These are phyloP conservation scores for Premnoplex brunnescens DNA, from an alignment of 2,797 vertebrate species.

Conservation along the genomic window DNA sequence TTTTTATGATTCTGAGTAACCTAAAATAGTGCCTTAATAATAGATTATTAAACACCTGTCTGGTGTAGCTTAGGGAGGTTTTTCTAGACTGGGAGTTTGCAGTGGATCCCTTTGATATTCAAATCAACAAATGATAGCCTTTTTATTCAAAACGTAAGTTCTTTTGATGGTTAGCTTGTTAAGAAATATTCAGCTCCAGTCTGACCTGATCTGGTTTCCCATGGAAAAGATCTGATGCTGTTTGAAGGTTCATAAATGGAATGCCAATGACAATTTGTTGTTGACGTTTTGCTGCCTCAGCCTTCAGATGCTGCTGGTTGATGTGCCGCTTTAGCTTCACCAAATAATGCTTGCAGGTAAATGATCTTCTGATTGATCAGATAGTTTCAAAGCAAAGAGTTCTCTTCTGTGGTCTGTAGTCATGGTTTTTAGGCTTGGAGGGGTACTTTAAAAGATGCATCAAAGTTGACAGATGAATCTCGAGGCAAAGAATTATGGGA, in stretches of 20 bases:
- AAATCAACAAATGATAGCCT: constrained; percentile 93
- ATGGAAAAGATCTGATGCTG: constrained; percentile 88
- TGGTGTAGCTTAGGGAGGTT: constrained; percentile 90
- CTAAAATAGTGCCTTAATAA: constrained; percentile 97
- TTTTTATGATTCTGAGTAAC: constrained; percentile 91
- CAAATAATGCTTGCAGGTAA: constrained; percentile 90
- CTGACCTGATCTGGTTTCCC: constrained; percentile 87
- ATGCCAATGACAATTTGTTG: constrained; percentile 97
- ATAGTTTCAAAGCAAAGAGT: constrained; percentile 83
- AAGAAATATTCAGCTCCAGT: constrained; percentile 86
- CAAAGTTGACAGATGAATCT: constrained; percentile 92
- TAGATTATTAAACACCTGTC: constrained; percentile 99
- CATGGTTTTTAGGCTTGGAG: constrained; percentile 83
- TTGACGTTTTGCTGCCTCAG: constrained; percentile 83
- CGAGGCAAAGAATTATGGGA: constrained; percentile 83
- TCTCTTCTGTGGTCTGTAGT: constrained; percentile 79
- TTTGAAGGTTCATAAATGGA: constrained; percentile 95
- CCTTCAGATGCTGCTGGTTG: constrained; percentile 82
- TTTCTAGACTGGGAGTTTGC: constrained; percentile 87
- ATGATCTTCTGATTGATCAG: constrained; percentile 89
- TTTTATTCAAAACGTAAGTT: constrained; percentile 86
- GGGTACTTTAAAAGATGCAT: constrained; percentile 87
- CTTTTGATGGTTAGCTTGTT: constrained; percentile 87
- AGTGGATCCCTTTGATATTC: constrained; percentile 96
- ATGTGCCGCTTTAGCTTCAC: constrained; percentile 80